A percentile compares a stretch with the other conserved stretches of the same genome.
Conservation (phyloP, 2,797 vertebrate species). For the Prionace glauca region DNA sequence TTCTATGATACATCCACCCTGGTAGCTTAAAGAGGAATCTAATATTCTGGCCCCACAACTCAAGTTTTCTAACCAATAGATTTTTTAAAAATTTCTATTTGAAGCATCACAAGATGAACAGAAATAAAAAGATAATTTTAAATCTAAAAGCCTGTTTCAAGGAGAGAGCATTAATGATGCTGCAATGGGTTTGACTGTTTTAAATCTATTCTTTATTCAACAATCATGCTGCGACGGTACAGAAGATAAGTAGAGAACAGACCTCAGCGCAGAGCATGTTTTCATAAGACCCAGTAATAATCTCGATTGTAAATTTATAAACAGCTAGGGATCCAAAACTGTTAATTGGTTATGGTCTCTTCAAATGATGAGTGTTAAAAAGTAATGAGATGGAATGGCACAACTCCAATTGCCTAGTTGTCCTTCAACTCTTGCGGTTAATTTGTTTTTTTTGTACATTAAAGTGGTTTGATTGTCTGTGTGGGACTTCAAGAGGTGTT, state of each 20-base stretch:
- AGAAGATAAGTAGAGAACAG: background rate
- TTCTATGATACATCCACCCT: background rate
- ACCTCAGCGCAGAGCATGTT: background rate
- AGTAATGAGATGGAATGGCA: background rate
- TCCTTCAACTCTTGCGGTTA: background rate
- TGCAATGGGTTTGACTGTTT: background rate
- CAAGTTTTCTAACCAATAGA: background rate
- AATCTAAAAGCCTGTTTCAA: background rate
- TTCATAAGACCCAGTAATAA: background rate
- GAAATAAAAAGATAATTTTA: background rate
- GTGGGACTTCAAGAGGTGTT: background rate
- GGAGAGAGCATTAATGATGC: background rate
- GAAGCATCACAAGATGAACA: background rate
- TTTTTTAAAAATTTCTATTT: background rate
- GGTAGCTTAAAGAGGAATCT: background rate
- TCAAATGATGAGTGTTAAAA: conserved; percentile 16
- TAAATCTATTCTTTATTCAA: background rate
- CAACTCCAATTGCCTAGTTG: background rate
- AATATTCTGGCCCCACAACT: background rate
- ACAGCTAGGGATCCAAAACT: background rate
- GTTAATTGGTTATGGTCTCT: background rate
- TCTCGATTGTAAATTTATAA: conserved; percentile 16
- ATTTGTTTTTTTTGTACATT: background rate
- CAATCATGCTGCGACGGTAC: background rate
- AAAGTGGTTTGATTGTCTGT: background rate